phyloP scores from a whole-genome alignment of 2,797 vertebrate genomes.

The Lepidocolaptes lacrymiger region DNA sequence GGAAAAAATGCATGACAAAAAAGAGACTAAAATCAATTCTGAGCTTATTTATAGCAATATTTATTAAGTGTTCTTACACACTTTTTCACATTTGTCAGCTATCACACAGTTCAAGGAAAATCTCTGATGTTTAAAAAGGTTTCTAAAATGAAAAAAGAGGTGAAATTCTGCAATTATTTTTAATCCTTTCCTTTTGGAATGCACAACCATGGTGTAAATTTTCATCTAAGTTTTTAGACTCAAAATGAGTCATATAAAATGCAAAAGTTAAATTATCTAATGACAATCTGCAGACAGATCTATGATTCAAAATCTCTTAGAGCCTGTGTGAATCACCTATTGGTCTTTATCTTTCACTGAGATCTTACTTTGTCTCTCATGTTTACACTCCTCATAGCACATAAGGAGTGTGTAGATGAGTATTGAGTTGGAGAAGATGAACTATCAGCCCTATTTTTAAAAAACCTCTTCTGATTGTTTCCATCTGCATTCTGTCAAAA shows the following conservation, averaged over 20 bases:
- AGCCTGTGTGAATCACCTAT: not conserved
- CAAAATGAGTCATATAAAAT: not conserved
- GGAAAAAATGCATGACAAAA: not conserved
- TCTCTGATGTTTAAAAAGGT: not conserved
- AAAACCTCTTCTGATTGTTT: not conserved
- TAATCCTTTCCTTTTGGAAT: not conserved
- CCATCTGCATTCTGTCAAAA: not conserved
- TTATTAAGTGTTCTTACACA: not conserved
- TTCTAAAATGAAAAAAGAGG: not conserved
- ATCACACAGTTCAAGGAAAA: not conserved
- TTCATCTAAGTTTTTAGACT: not conserved
- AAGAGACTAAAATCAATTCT: not conserved
- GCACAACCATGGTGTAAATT: not conserved
- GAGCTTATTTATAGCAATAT: not conserved
- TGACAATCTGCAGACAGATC: not conserved
- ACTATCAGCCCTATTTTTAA: not conserved
- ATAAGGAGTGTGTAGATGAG: not conserved
- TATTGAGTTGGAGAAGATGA: not conserved
- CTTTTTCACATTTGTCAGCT: not conserved
- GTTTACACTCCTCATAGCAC: not conserved
- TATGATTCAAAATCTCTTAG: not conserved
- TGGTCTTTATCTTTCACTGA: not conserved
- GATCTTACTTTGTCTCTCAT: not conserved
- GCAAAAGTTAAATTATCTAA: not conserved
- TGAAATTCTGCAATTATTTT: not conserved